Evolutionary conservation across 2,888 invertebrate genomes (phyloP), one percentile per base, ranked within the genome.

Genomic region (Agrilus mali): DNA sequence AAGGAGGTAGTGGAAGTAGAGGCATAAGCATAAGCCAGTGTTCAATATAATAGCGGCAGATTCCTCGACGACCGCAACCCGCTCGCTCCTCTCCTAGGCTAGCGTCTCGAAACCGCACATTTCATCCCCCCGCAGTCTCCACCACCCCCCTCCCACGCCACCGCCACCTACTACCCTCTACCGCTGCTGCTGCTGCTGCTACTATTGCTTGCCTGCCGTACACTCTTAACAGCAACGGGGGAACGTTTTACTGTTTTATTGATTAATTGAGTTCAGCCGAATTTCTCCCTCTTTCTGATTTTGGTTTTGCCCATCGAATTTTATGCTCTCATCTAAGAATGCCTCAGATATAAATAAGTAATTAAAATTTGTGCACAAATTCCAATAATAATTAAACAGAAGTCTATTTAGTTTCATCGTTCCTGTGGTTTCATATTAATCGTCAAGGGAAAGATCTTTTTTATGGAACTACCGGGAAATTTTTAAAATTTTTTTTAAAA

Each of bases 181-280:
- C 42, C 33, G 41, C 41, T 32, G 40, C 35, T 43, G 36, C 38
- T 41, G 40, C 44, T 33, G 22, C 45, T 38, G 32, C 43, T 17
- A 12, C 27, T 35, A n/a, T n/a, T n/a, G 27, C 40, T 40, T 40
- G 16, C 43, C 35, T 35, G 20, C 41, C 20, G 31, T 16, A 61
- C 60, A 61, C 63, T 63, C 61, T 62, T 63, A 60, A 64, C 63
- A 57, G 63, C 62, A 61, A 60, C 63, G 61, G 62, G 64, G 63
- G 63, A 64, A 59, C 65, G 63, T 65, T 65, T 66, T 64, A 66
- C 65, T 65, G 65, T 65, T 64, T 66, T 66, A 65, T 66, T 65
- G 65, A 66, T 66, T 66, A 65, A 65, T 66, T 65, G 65, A 65
- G 65, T 65, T 64, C 61, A 61, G 63, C 63, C 63, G 60, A 63